Evolutionary conservation across 2,888 invertebrate genomes (phyloP).

Genomic region (Erebia ligea): DNA sequence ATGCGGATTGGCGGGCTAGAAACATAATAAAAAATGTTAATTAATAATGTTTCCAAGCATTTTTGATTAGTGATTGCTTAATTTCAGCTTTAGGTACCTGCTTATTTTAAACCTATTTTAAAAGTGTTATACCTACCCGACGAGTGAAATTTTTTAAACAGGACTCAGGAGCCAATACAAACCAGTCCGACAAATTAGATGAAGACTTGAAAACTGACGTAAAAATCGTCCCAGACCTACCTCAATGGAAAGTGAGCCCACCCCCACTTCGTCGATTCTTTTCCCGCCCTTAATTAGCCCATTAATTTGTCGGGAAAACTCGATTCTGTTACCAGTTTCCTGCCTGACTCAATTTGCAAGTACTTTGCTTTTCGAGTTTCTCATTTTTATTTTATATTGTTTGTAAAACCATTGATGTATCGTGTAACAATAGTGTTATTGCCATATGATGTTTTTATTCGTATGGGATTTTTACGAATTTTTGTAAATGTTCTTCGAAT

Average conservation of each 20-base stretch:
- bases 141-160: background rate
- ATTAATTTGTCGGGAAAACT: conserved; percentile 57
- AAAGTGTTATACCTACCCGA: no score
- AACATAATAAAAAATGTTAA: no score
- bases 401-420: background rate
- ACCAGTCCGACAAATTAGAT: conserved; percentile 50
- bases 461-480: background rate
- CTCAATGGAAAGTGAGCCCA: conserved; percentile 67
- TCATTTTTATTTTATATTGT: conserved; percentile 38
- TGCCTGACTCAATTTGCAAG: conserved; percentile 28
- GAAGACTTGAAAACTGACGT: conserved; percentile 77
- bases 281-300: conserved; percentile 72
- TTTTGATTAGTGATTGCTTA: no score
- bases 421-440: background rate
- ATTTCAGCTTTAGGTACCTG: no score
- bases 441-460: background rate
- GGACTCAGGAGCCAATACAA: conserved; percentile 10
- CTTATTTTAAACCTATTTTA: no score
- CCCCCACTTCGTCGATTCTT: conserved; percentile 56
- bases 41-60: no score
- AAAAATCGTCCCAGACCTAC: conserved; percentile 79
- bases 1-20: no score
- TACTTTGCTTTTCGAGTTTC: conserved; percentile 29
- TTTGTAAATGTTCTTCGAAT: background rate
- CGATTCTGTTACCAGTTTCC: conserved; percentile 43